phyloP scores from a whole-genome alignment of 2,888 invertebrate species.

The Brachypalpus laphriformis region DNA sequence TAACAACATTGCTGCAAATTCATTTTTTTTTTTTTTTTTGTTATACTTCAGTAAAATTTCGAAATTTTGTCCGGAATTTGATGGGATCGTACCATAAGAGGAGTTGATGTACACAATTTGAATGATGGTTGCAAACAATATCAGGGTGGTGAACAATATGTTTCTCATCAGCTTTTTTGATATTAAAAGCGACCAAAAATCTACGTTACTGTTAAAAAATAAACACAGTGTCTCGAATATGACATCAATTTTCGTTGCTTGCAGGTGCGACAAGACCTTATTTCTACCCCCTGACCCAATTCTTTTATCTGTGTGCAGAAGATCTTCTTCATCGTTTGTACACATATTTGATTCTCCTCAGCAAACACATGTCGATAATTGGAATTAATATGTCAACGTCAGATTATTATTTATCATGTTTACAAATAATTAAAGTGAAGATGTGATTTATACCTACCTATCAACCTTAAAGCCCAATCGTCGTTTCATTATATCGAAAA shows the following conservation, averaged over 20 bases:
- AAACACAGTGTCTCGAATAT: neutral
- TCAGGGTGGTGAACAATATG: too few relatives aligned
- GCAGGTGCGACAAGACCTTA: neutral
- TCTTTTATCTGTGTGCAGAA: neutral
- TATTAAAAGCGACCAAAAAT: too few relatives aligned
- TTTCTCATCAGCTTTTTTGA: too few relatives aligned
- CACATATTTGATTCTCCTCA: neutral
- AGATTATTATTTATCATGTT: conserved; percentile 54
- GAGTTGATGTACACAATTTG: too few relatives aligned
- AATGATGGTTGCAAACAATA: too few relatives aligned
- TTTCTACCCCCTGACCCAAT: neutral
- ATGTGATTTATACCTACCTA: conserved; percentile 28
- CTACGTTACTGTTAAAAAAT: too few relatives aligned
- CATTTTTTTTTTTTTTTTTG: too few relatives aligned
- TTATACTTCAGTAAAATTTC: too few relatives aligned
- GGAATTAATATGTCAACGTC: conserved; percentile 67
- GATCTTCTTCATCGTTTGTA: conserved; percentile 9
- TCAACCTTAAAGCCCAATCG: conserved; percentile 15
- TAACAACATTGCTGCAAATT: too few relatives aligned
- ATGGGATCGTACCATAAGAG: too few relatives aligned
- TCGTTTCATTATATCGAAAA: conserved; percentile 34
- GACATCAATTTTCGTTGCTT: neutral
- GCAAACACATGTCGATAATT: conserved; percentile 19
- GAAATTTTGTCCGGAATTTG: too few relatives aligned
- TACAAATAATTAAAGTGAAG: conserved; percentile 47